Base-by-base conservation (phyloP, 2,113 vertebrate genomes). In the Dolichotis patagonum region DNA sequence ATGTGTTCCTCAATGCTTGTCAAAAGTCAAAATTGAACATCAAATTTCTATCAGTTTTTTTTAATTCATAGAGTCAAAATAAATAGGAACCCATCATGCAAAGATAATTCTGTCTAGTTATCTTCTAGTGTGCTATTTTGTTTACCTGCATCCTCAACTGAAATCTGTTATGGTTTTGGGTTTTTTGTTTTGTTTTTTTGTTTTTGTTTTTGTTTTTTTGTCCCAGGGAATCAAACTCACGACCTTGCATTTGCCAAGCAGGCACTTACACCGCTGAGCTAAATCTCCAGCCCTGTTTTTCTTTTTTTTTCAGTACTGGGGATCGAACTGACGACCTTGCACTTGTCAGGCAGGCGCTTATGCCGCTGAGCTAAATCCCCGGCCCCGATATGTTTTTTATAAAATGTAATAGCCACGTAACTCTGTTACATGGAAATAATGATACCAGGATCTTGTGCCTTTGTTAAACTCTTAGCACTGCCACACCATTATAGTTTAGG, bases 1-100 rank as follows among this genome's bases (percentile, higher is more conserved):
- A 80, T 58, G 49, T 88, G 32, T 65, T 24, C 77, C 92, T 89
- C 71, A 85, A 4, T 17, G 9, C 78, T 4, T 82, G 1, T 26
- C 35, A 75, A 93, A 95, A 73, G 41, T 85, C 13, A 52, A 88
- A 78, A 94, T 56, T 71, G 32, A 95, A 69, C 11, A 75, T 62
- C 87, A 90, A 96, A 83, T 81, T 35, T 96, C 38, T 28, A 91
- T 69, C 24, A 46, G 69, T 89, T 88, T 28, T 77, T 95, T 80
- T 5, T 38, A n/a, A 69, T 63, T 35, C 19, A 71, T 43, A 7
- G 35, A 82, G 62, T 94, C 30, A 90, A 35, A 91, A 78, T 95
- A 89, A 93, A 77, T 28, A 24, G 3, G 1, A 19, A 81, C 22
- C 41, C 58, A 46, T 38, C 16, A 71, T 32, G 1, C 14, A 88